Percentiles rank a stretch among this genome's conserved stretches.
Conservation (phyloP, 92 coral and sea anemone species). For the Muricea muricata region DNA sequence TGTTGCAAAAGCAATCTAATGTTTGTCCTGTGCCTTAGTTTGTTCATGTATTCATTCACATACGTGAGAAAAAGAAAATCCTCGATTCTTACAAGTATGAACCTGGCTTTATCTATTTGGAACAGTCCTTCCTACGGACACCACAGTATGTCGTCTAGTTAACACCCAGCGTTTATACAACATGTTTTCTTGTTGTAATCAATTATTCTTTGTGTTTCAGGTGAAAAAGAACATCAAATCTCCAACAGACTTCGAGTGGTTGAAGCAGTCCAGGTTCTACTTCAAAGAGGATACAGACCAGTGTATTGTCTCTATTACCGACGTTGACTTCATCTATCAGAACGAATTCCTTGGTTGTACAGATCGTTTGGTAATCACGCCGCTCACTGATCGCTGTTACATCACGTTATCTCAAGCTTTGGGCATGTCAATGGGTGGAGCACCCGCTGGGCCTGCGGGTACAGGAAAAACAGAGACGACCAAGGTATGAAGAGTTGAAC, state of each 20-base stretch:
- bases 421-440: constrained; percentile 99
- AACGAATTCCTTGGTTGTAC: constrained; percentile 99
- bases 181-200: no score
- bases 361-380: constrained; percentile 96
- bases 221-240: constrained; percentile 91
- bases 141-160: no score
- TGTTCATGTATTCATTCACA: no score
- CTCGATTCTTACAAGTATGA: no score
- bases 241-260: constrained; percentile 95
- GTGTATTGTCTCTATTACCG: constrained; percentile 96
- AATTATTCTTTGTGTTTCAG: constrained; percentile 52
- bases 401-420: constrained; percentile 98
- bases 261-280: constrained; percentile 97
- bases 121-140: no score
- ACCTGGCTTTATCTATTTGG: no score
- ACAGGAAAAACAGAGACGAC: constrained; percentile 98
- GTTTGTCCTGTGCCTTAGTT: no score
- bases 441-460: constrained; percentile 99
- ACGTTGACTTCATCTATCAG: constrained; percentile 95
- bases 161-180: no score
- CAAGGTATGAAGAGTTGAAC: constrained; percentile 61
- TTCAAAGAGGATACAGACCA: constrained; percentile 98
- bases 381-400: constrained; percentile 98
- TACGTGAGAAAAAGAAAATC: no score
- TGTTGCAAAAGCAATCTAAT: no score